Conservation (phyloP, 2,797 vertebrate species). For the Ctenopoma multispine region DNA sequence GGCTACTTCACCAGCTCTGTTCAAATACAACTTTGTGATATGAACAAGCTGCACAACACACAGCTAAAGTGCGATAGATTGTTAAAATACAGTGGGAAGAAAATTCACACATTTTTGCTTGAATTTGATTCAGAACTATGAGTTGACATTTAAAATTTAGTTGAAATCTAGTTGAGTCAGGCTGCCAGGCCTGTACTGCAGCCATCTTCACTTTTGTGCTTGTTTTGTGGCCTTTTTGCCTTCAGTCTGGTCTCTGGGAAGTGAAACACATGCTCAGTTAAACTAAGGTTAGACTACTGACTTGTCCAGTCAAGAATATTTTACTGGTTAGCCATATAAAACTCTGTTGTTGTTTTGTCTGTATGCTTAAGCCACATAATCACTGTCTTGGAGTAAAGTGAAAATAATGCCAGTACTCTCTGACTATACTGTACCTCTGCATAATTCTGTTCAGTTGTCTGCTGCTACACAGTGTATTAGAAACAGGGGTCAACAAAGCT, state of each 20-base stretch:
- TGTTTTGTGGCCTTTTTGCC: constrained; percentile 16
- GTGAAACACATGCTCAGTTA: constrained; percentile 48
- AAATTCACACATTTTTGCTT: no score
- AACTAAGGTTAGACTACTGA: constrained; percentile 33
- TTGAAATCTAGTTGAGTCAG: constrained; percentile 2
- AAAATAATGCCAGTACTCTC: constrained; percentile 15
- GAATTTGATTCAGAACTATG: neutral
- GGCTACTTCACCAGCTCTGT: constrained; percentile 29
- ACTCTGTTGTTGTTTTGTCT: neutral
- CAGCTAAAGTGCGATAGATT: neutral
- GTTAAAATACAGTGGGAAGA: neutral
- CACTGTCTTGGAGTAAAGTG: constrained; percentile 4
- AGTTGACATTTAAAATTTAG: constrained; percentile 15
- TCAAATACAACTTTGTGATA: constrained; percentile 23
- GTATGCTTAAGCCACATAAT: constrained; percentile 8
- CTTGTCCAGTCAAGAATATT: constrained; percentile 8
- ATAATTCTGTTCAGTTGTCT: constrained; percentile 35
- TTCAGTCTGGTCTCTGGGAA: constrained; percentile 43
- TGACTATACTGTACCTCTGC: constrained; percentile 11
- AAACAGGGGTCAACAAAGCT: constrained; percentile 22
- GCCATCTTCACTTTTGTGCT: constrained; percentile 32
- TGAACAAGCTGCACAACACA: neutral
- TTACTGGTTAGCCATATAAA: neutral
- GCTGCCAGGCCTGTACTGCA: constrained; percentile 28
- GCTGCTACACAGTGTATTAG: constrained; percentile 24